Percentiles rank a stretch among this genome's conserved stretches.
Evolutionary conservation across 2,888 invertebrate genomes (phyloP).

Genomic region (Lasioglossum oenotherae): DNA sequence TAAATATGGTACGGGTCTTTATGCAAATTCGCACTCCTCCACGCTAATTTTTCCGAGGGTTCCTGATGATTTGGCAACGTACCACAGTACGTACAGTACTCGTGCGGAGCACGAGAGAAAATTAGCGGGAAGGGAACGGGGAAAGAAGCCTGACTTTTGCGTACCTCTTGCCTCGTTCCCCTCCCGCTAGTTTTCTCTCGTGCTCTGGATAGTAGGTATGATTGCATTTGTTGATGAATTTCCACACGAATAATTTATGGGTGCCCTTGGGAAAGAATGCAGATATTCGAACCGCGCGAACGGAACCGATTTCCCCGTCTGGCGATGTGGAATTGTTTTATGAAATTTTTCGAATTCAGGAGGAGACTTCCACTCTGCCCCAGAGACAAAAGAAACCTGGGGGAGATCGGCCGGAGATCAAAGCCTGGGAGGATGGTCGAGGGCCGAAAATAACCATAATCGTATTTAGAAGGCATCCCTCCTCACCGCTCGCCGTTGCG

Average conservation of each 20-base stretch:
- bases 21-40: neutral
- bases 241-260: neutral
- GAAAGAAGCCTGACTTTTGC: no score
- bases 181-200: no score
- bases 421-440: neutral
- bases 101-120: no score
- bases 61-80: neutral
- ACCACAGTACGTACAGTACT: no score
- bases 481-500: neutral
- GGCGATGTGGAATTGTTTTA: neutral
- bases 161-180: no score
- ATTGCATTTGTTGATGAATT: neutral
- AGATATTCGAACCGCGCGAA: neutral
- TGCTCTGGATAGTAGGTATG: neutral
- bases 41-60: neutral
- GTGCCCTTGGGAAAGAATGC: neutral
- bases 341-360: slow-evolving; percentile 3
- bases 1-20: neutral
- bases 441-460: slow-evolving; percentile 32
- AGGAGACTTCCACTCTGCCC: neutral
- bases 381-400: slow-evolving; percentile 25
- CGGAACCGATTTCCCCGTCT: neutral
- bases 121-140: no score
- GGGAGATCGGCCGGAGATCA: slow-evolving; percentile 9
- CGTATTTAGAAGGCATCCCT: slow-evolving; percentile 19